These are phyloP conservation scores for Murina feae DNA, from an alignment of 2,113 vertebrate genomes.

Conservation along the genomic window DNA sequence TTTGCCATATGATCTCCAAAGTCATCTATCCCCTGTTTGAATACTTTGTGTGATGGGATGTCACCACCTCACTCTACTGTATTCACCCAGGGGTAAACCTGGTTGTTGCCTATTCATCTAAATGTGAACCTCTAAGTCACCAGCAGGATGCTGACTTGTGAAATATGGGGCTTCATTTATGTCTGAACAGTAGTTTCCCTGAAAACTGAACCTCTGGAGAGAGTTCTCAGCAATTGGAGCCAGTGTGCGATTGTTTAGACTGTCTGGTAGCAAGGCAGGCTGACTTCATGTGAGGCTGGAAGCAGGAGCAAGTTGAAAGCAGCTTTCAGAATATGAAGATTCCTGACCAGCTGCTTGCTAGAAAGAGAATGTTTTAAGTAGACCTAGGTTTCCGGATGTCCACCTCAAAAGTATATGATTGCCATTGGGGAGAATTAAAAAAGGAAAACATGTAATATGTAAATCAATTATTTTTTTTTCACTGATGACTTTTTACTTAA, in stretches of 20 bases:
- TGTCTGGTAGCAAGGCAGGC: not conserved
- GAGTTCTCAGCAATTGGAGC: slow-evolving; percentile 41
- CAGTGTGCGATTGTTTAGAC: slow-evolving; percentile 44
- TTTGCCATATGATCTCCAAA: not conserved
- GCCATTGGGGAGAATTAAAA: not conserved
- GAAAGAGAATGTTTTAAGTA: slow-evolving; percentile 42
- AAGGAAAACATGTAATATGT: slow-evolving; percentile 35
- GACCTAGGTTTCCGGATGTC: slow-evolving; percentile 37
- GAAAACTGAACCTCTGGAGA: slow-evolving; percentile 54
- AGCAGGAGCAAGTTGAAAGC: not conserved
- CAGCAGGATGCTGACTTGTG: slow-evolving; percentile 55
- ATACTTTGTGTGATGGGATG: not conserved
- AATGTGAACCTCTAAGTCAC: slow-evolving; percentile 27
- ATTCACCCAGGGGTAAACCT: not conserved
- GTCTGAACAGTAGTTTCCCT: slow-evolving; percentile 39
- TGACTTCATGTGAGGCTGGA: not conserved
- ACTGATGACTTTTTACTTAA: slow-evolving; percentile 44
- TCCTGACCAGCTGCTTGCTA: slow-evolving; percentile 41
- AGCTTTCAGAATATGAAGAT: slow-evolving; percentile 3
- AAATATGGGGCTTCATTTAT: not conserved
- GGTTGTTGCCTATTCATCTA: not conserved
- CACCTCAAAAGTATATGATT: slow-evolving; percentile 25
- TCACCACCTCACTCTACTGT: not conserved
- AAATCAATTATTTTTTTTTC: slow-evolving; percentile 60
- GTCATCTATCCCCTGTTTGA: not conserved